phyloP scores from a whole-genome alignment of 2,888 invertebrate species.

The Ganaspis brasiliensis region DNA sequence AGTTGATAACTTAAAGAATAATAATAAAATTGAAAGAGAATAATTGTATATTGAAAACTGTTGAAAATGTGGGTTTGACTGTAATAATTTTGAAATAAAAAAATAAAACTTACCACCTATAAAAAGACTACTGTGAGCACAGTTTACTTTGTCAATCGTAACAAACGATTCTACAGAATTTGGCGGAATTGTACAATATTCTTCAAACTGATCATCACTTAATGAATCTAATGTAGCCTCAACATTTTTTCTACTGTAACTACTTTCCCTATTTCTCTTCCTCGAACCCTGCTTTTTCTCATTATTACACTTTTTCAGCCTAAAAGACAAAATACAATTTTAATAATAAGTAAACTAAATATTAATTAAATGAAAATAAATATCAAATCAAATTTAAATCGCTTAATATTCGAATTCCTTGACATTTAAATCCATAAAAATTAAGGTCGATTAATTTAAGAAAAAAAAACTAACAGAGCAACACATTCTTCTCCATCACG shows the following conservation, averaged over 20 bases:
- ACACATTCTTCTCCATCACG: conserved; percentile 84
- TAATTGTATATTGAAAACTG: no score
- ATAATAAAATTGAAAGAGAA: no score
- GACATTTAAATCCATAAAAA: no score
- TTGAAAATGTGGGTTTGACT: no score
- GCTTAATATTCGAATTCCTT: no score
- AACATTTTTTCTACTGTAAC: conserved; percentile 86
- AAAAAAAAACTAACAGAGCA: conserved; percentile 80
- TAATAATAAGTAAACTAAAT: no score
- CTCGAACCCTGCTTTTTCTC: conserved; percentile 77
- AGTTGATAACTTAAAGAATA: no score
- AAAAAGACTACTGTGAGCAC: conserved; percentile 84
- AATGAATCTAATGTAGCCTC: conserved; percentile 82
- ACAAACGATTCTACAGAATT: conserved; percentile 79
- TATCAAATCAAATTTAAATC: no score
- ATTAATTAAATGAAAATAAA: no score
- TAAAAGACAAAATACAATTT: conserved; percentile 70
- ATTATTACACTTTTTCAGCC: conserved; percentile 80
- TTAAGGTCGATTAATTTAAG: conserved; percentile 33
- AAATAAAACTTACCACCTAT: conserved; percentile 82
- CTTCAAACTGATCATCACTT: conserved; percentile 81
- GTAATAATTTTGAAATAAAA: background rate
- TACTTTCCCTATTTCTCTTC: conserved; percentile 80
- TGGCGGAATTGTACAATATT: conserved; percentile 83
- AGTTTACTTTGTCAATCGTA: conserved; percentile 82